phyloP scores from a whole-genome alignment of 1,140 invertebrate species.

The Plutomurus gul region DNA sequence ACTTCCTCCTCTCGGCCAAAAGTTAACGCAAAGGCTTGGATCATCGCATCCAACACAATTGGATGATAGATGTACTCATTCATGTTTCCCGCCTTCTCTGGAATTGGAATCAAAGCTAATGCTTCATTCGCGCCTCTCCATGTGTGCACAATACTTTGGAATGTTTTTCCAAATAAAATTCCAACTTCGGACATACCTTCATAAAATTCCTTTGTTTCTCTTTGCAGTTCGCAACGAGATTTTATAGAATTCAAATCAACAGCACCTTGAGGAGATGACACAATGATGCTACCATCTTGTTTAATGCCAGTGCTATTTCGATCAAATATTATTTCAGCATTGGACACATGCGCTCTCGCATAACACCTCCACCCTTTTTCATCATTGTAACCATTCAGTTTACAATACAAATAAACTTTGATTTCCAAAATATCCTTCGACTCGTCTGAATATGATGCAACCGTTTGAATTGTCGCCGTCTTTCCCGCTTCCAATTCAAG shows the following conservation, averaged over 20 bases:
- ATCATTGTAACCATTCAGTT: not conserved
- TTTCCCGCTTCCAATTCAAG: not conserved
- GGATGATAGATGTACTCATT: not conserved
- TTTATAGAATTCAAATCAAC: not conserved
- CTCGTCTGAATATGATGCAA: not conserved
- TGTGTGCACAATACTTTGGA: not conserved
- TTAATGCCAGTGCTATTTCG: not conserved
- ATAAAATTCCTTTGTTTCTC: not conserved
- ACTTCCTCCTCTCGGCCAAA: not conserved
- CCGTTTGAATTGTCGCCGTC: not conserved
- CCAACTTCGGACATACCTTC: not conserved
- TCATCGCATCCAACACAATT: not conserved
- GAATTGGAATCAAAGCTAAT: not conserved
- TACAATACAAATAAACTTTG: not conserved
- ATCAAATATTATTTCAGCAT: not conserved
- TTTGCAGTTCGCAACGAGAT: not conserved
- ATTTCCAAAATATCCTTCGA: not conserved
- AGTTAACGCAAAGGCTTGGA: not conserved
- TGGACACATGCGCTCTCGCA: not conserved
- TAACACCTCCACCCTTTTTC: not conserved
- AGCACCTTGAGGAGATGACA: not conserved
- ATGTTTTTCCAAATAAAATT: not conserved
- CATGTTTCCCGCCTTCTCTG: not conserved
- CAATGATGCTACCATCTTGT: not conserved
- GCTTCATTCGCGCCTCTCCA: not conserved